Conservation (phyloP, 1,140 invertebrate genomes). For the Aricia agestis region DNA sequence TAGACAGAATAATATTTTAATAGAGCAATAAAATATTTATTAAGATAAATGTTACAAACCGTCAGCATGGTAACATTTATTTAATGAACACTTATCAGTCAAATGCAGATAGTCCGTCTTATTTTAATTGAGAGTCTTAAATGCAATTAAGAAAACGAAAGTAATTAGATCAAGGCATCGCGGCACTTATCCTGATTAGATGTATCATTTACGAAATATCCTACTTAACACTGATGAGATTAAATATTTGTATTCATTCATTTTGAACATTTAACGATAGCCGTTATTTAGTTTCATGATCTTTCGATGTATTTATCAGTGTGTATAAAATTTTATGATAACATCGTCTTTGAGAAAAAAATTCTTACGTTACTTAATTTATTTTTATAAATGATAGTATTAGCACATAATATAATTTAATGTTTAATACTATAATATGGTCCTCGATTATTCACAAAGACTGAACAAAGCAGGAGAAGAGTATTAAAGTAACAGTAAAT, state of each 20-base stretch:
- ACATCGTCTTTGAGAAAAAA: too few relatives aligned
- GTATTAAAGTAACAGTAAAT: neutral
- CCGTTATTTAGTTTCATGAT: too few relatives aligned
- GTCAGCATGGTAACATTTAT: conserved; percentile 45
- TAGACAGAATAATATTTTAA: neutral
- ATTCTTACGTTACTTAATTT: too few relatives aligned
- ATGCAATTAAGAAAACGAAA: conserved; percentile 54
- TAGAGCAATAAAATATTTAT: conserved; percentile 5
- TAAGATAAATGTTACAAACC: conserved; percentile 5
- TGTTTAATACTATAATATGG: too few relatives aligned
- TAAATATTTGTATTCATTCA: neutral
- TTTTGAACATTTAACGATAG: neutral
- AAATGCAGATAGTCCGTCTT: conserved; percentile 54
- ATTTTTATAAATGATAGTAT: too few relatives aligned
- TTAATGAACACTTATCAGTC: conserved; percentile 49
- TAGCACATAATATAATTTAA: too few relatives aligned
- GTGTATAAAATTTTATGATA: too few relatives aligned
- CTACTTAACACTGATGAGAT: neutral
- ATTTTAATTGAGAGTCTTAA: conserved; percentile 47
- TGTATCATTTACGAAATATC: neutral
- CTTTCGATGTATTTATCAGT: too few relatives aligned
- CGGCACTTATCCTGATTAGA: conserved; percentile 17
- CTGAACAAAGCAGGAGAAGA: neutral
- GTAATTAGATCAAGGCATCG: conserved; percentile 40
- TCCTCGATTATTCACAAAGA: too few relatives aligned